A percentile compares a stretch with the other conserved stretches of the same genome.
These are phyloP conservation scores for Pao palembangensis DNA, from an alignment of 2,113 vertebrate genomes.

Conservation along the genomic window DNA sequence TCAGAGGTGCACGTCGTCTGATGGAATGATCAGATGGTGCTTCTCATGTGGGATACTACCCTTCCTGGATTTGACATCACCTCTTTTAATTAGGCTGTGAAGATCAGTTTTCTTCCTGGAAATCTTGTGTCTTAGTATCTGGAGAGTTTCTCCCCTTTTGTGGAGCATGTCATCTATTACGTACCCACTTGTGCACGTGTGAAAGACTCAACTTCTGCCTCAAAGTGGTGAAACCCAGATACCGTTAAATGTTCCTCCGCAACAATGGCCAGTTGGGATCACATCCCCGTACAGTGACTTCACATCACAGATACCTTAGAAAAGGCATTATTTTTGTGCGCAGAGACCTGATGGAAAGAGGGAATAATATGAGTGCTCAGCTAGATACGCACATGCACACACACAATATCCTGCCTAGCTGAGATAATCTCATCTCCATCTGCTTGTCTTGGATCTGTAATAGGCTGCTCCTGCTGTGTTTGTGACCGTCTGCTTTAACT, in stretches of 20 bases:
- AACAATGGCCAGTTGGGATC: constrained; percentile 12
- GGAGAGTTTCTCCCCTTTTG: constrained; percentile 27
- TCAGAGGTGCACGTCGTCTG: constrained; percentile 16
- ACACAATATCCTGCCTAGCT: constrained; percentile 50
- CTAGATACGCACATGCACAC: constrained; percentile 16
- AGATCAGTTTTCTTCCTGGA: constrained; percentile 30
- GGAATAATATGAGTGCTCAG: constrained; percentile 52
- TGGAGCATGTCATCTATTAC: constrained; percentile 15
- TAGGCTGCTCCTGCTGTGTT: constrained; percentile 55
- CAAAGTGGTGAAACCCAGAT: constrained; percentile 22
- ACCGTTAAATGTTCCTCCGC: constrained; percentile 1
- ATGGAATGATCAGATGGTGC: constrained; percentile 15
- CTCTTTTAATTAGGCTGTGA: constrained; percentile 10
- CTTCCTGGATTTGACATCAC: constrained; percentile 23
- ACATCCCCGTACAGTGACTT: constrained; percentile 13
- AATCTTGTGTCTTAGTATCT: constrained; percentile 36
- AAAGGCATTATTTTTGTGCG: constrained; percentile 3
- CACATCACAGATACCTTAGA: constrained; percentile 14
- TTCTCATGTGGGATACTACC: constrained; percentile 30
- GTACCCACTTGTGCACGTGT: constrained; percentile 29
- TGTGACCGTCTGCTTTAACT: constrained; percentile 44
- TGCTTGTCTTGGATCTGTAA: constrained; percentile 57
- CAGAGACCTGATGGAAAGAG: constrained; percentile 32
- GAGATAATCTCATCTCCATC: constrained; percentile 74
- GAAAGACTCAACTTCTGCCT: constrained; percentile 12